Evolutionary conservation across 2,797 vertebrate species (phyloP).

Genomic region (Chelonia mydas): DNA sequence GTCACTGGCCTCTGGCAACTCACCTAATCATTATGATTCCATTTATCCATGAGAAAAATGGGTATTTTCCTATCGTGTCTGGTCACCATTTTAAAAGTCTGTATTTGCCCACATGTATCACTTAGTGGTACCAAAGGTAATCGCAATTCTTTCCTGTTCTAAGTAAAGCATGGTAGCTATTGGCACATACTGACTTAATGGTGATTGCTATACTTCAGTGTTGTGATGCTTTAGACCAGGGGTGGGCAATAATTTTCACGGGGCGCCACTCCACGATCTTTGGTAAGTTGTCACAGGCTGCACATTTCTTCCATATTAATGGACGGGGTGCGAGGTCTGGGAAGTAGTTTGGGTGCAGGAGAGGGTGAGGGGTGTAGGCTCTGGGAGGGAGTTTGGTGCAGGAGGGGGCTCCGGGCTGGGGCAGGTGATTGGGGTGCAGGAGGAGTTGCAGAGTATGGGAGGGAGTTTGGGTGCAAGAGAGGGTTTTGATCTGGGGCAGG

Average conservation of each 20-base stretch:
- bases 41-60: neutral
- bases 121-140: constrained; percentile 6
- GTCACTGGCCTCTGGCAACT: neutral
- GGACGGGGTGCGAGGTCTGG: too few relatives aligned
- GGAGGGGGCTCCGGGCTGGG: too few relatives aligned
- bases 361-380: too few relatives aligned
- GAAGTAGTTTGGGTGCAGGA: too few relatives aligned
- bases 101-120: neutral
- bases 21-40: neutral
- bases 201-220: constrained; percentile 57
- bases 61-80: neutral
- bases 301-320: too few relatives aligned
- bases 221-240: constrained; percentile 65
- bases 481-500: too few relatives aligned
- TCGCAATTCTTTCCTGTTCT: constrained; percentile 58
- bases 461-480: too few relatives aligned
- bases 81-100: constrained; percentile 11
- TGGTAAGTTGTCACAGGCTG: too few relatives aligned
- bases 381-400: too few relatives aligned
- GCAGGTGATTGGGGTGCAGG: too few relatives aligned
- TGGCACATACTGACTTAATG: constrained; percentile 62
- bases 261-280: too few relatives aligned
- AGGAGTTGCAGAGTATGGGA: too few relatives aligned
- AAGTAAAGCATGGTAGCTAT: constrained; percentile 57
- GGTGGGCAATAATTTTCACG: neutral